Evolutionary conservation across 2,888 invertebrate genomes (phyloP).

Genomic region (Sialis lutaria): DNA sequence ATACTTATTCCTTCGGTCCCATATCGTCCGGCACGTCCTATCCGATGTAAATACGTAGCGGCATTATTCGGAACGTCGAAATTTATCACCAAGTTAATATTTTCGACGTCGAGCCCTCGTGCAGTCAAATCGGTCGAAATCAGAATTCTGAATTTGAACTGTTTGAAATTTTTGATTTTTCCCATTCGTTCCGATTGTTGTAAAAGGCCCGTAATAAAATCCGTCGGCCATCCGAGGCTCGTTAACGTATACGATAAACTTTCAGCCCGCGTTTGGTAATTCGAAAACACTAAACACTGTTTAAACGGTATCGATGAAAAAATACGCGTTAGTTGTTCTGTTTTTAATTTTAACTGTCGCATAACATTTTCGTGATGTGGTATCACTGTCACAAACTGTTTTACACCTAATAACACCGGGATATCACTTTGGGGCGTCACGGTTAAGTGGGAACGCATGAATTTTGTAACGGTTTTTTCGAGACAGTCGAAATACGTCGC

Average conservation of each 20-base stretch:
- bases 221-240: slow-evolving; percentile 58
- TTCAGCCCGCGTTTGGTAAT: slow-evolving; percentile 70
- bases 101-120: slow-evolving; percentile 85
- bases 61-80: slow-evolving; percentile 68
- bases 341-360: slow-evolving; percentile 47
- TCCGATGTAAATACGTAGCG: slow-evolving; percentile 82
- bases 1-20: slow-evolving; percentile 72
- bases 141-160: slow-evolving; percentile 67
- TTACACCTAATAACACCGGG: slow-evolving; percentile 61
- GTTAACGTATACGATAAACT: slow-evolving; percentile 56
- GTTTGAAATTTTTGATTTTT: slow-evolving; percentile 59
- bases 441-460: slow-evolving; percentile 63
- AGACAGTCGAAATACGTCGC: slow-evolving; percentile 77
- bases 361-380: slow-evolving; percentile 41
- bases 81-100: slow-evolving; percentile 86
- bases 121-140: slow-evolving; percentile 84
- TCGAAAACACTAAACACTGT: slow-evolving; percentile 84
- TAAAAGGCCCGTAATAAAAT: slow-evolving; percentile 61
- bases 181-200: slow-evolving; percentile 60
- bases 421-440: slow-evolving; percentile 52
- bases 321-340: slow-evolving; percentile 44
- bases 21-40: slow-evolving; percentile 89
- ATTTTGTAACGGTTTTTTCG: slow-evolving; percentile 48
- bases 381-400: slow-evolving; percentile 55
- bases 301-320: slow-evolving; percentile 59